Evolutionary conservation across 2,113 vertebrate species (phyloP).

Genomic region (Miniopterus natalensis): DNA sequence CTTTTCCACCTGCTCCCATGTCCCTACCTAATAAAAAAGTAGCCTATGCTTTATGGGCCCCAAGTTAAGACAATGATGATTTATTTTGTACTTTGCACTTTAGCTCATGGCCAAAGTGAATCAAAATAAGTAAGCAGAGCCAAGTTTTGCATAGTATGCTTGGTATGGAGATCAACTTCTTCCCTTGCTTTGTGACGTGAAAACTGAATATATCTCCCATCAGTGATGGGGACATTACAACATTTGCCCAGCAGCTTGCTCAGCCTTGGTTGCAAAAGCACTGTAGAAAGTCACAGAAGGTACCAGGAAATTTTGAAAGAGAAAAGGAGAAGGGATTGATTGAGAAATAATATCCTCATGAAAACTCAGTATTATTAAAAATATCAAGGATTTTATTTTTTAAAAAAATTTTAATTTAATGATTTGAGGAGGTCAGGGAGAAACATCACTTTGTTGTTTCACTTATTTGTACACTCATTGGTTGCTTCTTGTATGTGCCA

Average conservation of each 20-base stretch:
- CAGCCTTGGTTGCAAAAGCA: background rate
- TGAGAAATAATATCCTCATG: slow-evolving; percentile 32
- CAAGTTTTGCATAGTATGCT: background rate
- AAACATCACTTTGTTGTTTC: background rate
- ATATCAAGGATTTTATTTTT: background rate
- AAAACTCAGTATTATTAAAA: slow-evolving; percentile 24
- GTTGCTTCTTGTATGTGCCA: background rate
- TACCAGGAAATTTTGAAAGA: slow-evolving; percentile 10
- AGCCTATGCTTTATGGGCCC: background rate
- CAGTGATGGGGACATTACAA: background rate
- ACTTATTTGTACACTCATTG: background rate
- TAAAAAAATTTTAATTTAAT: background rate
- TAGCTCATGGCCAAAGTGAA: background rate
- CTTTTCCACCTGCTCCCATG: background rate
- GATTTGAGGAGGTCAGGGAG: background rate
- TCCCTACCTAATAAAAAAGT: background rate
- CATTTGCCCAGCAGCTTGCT: background rate
- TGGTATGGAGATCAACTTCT: slow-evolving; percentile 18
- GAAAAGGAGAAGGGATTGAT: background rate
- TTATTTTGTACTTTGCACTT: background rate
- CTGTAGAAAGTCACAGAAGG: background rate
- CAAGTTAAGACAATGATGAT: background rate
- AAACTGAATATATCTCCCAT: slow-evolving; percentile 15
- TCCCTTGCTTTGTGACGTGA: background rate
- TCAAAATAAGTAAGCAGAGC: background rate